Percentiles rank a stretch among this genome's conserved stretches.
Conservation (phyloP, 2,113 vertebrate species). For the Monarcha castaneiventris region DNA sequence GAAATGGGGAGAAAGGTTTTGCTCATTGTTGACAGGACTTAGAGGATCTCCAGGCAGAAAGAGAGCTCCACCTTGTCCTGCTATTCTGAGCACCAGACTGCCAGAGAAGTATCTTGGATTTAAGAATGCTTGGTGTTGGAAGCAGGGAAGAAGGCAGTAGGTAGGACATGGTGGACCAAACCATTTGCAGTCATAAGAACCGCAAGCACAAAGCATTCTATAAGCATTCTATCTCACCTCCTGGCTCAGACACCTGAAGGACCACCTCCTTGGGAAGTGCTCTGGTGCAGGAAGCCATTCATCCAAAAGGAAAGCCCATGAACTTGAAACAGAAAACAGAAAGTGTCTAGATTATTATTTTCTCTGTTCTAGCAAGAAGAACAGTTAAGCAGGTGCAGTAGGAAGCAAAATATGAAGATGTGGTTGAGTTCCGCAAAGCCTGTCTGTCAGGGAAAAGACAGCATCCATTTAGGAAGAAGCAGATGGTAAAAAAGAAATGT, state of each 20-base stretch:
- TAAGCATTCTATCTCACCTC: background rate
- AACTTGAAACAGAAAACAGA: background rate
- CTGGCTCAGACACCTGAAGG: background rate
- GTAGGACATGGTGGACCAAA: background rate
- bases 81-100: background rate
- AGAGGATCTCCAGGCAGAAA: background rate
- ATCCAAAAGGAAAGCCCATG: background rate
- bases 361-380: background rate
- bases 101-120: background rate
- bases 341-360: background rate
- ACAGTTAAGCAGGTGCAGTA: background rate
- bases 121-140: background rate
- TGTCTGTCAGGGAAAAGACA: background rate
- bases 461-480: background rate
- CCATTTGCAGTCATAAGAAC: background rate
- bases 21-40: background rate
- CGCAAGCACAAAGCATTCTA: background rate
- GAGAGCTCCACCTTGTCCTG: background rate
- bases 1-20: background rate
- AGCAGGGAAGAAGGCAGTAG: background rate
- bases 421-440: background rate
- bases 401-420: background rate
- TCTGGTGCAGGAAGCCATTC: background rate
- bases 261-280: background rate
- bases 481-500: background rate